These are phyloP conservation scores for Tetramorium bicarinatum DNA, from an alignment of 2,888 invertebrate genomes.

Conservation along the genomic window DNA sequence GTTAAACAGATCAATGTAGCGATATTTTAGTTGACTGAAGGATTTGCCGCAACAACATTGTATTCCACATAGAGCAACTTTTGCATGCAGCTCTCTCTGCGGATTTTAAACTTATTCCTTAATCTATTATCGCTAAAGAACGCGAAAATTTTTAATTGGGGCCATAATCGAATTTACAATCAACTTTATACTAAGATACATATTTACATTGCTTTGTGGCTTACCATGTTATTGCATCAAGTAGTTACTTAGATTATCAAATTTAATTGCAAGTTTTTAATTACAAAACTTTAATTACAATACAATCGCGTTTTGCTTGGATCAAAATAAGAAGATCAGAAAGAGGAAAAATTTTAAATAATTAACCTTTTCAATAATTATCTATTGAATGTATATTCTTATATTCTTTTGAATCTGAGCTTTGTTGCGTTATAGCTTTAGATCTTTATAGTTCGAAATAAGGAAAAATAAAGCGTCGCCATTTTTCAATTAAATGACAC, in stretches of 20 bases:
- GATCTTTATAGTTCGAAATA: neutral
- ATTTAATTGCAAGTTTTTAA: neutral
- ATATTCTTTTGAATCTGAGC: slow-evolving; percentile 5
- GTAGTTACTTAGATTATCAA: neutral
- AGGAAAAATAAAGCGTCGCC: neutral
- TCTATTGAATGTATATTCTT: neutral
- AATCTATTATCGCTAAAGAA: neutral
- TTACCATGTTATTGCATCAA: slow-evolving; percentile 1
- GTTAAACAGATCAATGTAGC: neutral
- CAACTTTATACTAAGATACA: slow-evolving; percentile 3
- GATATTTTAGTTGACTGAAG: neutral
- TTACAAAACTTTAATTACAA: neutral
- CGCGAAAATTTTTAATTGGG: slow-evolving; percentile 1
- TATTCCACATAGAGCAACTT: slow-evolving; percentile 7
- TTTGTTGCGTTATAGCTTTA: neutral
- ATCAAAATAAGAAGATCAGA: neutral
- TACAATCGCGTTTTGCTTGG: neutral
- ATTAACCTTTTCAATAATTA: neutral
- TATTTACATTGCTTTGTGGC: neutral
- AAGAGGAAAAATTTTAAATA: neutral
- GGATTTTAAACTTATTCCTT: slow-evolving; percentile 15
- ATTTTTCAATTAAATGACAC: neutral
- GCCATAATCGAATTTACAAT: slow-evolving; percentile 6
- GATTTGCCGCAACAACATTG: neutral
- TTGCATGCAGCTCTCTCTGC: neutral